Conservation (phyloP, 2,113 vertebrate species). For the Pionites leucogaster region DNA sequence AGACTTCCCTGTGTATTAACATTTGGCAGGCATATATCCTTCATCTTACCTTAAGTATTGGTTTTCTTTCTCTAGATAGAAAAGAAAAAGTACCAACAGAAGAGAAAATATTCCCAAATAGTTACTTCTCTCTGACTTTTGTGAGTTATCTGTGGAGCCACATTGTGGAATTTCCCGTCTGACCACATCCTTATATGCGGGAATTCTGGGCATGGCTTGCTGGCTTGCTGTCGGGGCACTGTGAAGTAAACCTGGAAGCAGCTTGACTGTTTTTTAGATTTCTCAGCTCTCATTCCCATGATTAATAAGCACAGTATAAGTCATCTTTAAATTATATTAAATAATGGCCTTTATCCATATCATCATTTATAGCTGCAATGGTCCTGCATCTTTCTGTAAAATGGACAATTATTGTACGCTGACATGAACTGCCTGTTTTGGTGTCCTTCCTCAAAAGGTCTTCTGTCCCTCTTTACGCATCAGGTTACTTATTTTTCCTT, state of each 20-base stretch:
- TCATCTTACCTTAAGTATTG: not conserved
- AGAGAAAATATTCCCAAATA: not conserved
- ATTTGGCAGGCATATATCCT: not conserved
- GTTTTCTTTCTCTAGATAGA: not conserved
- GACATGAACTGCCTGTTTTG: not conserved
- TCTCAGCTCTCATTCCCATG: not conserved
- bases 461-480: not conserved
- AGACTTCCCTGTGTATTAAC: not conserved
- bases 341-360: not conserved
- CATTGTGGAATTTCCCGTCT: not conserved
- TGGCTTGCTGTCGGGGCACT: not conserved
- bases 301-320: not conserved
- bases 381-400: not conserved
- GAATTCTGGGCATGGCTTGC: not conserved
- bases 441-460: not conserved
- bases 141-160: not conserved
- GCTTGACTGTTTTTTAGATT: not conserved
- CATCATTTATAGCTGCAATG: not conserved
- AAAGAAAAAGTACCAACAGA: not conserved
- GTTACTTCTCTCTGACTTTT: not conserved
- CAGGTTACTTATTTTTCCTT: not conserved
- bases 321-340: not conserved
- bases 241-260: not conserved
- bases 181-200: not conserved
- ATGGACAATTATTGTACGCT: not conserved